phyloP scores from a whole-genome alignment of 1,140 invertebrate species.

The Apis florea region DNA sequence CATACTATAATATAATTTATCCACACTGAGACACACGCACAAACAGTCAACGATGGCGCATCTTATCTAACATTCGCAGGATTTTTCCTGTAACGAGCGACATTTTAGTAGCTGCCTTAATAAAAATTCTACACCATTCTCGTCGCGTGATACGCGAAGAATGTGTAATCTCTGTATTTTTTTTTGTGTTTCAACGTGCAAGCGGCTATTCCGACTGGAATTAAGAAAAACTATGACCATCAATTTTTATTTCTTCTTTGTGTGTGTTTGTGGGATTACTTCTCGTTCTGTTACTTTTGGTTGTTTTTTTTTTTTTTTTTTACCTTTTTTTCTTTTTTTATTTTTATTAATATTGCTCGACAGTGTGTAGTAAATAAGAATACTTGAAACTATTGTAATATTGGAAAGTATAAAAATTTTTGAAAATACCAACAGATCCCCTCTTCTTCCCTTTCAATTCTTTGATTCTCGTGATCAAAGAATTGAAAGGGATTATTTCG shows the following conservation, averaged over 20 bases:
- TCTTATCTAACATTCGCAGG: slow-evolving; percentile 22
- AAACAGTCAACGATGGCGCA: not conserved
- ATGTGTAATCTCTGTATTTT: slow-evolving; percentile 10
- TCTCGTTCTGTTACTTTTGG: not conserved
- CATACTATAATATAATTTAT: not conserved
- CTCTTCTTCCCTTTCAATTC: no score
- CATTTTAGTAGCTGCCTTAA: slow-evolving; percentile 22
- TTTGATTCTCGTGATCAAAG: no score
- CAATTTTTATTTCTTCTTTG: slow-evolving; percentile 13
- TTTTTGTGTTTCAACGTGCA: slow-evolving; percentile 77
- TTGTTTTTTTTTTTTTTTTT: slow-evolving; percentile 5
- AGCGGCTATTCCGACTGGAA: slow-evolving; percentile 77
- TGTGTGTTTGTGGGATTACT: not conserved
- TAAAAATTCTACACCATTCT: slow-evolving; percentile 20
- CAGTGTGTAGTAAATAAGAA: no score
- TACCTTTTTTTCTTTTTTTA: no score
- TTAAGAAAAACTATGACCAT: slow-evolving; percentile 64
- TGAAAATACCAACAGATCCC: no score
- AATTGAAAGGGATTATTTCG: no score
- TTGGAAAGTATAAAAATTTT: no score
- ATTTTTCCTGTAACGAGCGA: not conserved
- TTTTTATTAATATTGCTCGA: no score
- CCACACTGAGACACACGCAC: not conserved
- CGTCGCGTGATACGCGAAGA: not conserved
- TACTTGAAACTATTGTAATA: no score